Base-by-base conservation (phyloP, 2,888 invertebrate genomes). In the Catocala nupta region DNA sequence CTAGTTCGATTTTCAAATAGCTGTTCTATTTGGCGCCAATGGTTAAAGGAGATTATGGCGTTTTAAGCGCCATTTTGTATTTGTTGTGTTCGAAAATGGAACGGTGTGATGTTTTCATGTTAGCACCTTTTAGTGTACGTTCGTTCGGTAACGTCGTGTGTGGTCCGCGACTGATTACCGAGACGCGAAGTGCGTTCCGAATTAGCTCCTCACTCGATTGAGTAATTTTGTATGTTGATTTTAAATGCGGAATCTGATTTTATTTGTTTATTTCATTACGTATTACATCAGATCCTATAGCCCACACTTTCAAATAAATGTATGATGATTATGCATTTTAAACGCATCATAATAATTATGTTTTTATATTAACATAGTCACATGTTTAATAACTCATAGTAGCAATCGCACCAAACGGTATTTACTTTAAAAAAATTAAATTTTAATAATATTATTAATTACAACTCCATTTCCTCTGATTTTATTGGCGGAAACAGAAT, bases 71-170 rank as follows among this genome's bases (percentile, higher is more conserved):
- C 84, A 82, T 83, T 82, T 74, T 81, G 73, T 91, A 87, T 92
- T 93, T 91, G 84, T 81, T 79, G 65, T 88, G 50, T 90, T 83
- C 85, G 89, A 90, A 91, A 91, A 91, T 89, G 90, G 90, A 83
- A 86, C 86, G 75, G 80, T 88, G 87, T 90, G 86, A 82, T 88
- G 86, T 87, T 91, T 93, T 90, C 87, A 87, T 86, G 84, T 93
- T 93, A 93, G 85, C 93, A 91, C 93, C 92, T 93, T 93, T 93
- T 91, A 93, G 90, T 92, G 90, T 87, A 75, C 84, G 85, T 84
- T 84, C 80, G 87, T 90, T 89, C 88, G 82, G 80, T 81, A 74
- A 62, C 90, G 75, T 75, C 88, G 90, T 93, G 93, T 93, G 93
- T 91, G 93, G 93, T 91, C 93, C 70, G 13, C 33, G 50, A 44